A percentile compares a stretch with the other conserved stretches of the same genome.
phyloP scores from a whole-genome alignment of 2,797 vertebrate species.

The Choloepus didactylus region DNA sequence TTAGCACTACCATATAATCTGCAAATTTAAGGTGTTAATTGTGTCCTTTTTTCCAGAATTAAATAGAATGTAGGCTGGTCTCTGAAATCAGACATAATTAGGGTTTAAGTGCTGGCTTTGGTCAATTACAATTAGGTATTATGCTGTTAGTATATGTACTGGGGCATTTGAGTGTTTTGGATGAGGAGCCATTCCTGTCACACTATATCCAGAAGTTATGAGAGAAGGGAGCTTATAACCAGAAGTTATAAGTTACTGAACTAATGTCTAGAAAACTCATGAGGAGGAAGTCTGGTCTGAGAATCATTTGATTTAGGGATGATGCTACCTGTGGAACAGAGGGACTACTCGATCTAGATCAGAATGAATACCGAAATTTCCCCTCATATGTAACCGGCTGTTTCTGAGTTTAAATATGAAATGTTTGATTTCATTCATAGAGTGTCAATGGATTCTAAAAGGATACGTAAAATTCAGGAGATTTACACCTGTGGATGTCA shows the following conservation, averaged over 20 bases:
- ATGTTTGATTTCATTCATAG: neutral
- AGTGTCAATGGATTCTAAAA: neutral
- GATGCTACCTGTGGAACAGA: neutral
- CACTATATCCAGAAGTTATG: neutral
- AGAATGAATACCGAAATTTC: neutral
- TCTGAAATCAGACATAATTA: slow-evolving; percentile 32
- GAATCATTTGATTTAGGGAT: neutral
- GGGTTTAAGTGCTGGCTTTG: neutral
- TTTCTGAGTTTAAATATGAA: neutral
- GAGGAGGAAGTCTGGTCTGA: neutral
- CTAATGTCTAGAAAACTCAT: neutral
- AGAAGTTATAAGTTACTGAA: neutral
- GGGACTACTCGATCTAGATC: neutral
- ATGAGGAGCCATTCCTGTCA: neutral
- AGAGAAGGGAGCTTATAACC: neutral
- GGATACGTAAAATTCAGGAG: neutral
- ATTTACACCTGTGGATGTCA: neutral
- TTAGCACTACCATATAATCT: neutral
- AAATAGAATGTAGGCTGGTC: neutral
- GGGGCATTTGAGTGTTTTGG: neutral
- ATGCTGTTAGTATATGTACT: neutral
- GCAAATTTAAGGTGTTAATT: neutral
- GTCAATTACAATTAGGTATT: neutral
- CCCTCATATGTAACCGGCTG: neutral
- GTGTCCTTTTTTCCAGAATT: neutral